Conservation (phyloP, 1,140 invertebrate genomes). For the Heliconius himera region DNA sequence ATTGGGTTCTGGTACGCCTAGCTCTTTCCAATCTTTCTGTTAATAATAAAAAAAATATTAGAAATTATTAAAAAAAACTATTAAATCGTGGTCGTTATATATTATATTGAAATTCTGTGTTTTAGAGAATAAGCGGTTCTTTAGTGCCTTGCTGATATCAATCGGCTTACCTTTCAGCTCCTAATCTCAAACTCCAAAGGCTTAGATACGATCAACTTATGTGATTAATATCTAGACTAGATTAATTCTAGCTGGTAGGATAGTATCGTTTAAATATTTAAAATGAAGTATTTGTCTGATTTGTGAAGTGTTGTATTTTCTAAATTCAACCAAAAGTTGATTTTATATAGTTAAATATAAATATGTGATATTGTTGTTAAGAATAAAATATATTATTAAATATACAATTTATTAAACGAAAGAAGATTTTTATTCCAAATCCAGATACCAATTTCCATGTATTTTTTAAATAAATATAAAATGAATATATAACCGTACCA, state of each 20-base stretch:
- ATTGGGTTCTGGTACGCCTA: conserved; percentile 66
- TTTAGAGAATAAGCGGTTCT: not conserved
- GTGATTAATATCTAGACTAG: not conserved
- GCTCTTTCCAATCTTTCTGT: conserved; percentile 73
- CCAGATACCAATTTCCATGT: not conserved
- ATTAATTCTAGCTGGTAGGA: not conserved
- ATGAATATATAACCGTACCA: conserved; percentile 79
- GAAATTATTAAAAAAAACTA: not conserved
- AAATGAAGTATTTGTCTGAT: not conserved
- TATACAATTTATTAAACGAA: not conserved
- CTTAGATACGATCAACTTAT: not conserved
- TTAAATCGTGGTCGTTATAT: not conserved
- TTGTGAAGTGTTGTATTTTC: not conserved
- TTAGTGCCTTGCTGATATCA: not conserved
- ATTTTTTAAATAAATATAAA: not conserved
- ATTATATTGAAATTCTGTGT: not conserved
- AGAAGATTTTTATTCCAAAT: not conserved
- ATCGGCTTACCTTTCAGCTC: not conserved
- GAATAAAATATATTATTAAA: conserved; percentile 62
- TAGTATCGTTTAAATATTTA: not conserved
- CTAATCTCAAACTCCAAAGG: not conserved
- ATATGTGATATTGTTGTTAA: conserved; percentile 16
- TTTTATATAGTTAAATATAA: not conserved
- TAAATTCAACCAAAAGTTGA: not conserved
- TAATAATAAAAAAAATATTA: conserved; percentile 32